Conservation (phyloP, 2,113 vertebrate genomes). For the Polypterus bichir region DNA sequence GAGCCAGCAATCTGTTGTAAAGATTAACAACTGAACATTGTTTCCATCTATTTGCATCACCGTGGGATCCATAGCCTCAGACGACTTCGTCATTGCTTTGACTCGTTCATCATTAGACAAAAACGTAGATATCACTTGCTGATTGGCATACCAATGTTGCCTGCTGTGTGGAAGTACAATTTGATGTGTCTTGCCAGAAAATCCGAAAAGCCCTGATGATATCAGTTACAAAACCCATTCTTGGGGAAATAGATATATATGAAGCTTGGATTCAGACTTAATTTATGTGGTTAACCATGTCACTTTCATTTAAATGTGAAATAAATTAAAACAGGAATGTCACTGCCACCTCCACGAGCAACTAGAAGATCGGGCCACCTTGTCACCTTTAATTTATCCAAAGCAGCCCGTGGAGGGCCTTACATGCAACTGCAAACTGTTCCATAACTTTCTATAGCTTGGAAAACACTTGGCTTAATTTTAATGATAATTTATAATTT, state of each 20-base stretch:
- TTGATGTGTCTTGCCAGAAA: not conserved
- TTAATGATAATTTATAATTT: slow-evolving; percentile 52
- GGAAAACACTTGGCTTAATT: slow-evolving; percentile 28
- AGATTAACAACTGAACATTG: too few relatives aligned
- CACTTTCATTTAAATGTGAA: slow-evolving; percentile 40
- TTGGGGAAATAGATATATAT: slow-evolving; percentile 21
- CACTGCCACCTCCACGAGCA: slow-evolving; percentile 38
- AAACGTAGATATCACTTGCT: not conserved
- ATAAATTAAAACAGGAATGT: slow-evolving; percentile 51
- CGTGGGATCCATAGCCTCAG: too few relatives aligned
- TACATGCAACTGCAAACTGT: slow-evolving; percentile 40
- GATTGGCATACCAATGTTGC: not conserved
- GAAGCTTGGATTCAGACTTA: slow-evolving; percentile 36
- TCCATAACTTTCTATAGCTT: slow-evolving; percentile 42
- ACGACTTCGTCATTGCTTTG: too few relatives aligned
- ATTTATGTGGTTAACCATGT: slow-evolving; percentile 45
- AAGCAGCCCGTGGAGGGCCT: slow-evolving; percentile 34
- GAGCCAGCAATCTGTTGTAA: too few relatives aligned
- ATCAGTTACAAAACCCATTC: slow-evolving; percentile 5
- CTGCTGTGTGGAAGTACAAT: not conserved
- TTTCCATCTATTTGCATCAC: too few relatives aligned
- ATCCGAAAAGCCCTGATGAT: not conserved
- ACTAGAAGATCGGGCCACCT: slow-evolving; percentile 37
- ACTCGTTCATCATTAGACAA: too few relatives aligned
- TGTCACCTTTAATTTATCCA: slow-evolving; percentile 47